Conservation (phyloP, 2,113 vertebrate genomes). For the Acrocephalus kingi region DNA sequence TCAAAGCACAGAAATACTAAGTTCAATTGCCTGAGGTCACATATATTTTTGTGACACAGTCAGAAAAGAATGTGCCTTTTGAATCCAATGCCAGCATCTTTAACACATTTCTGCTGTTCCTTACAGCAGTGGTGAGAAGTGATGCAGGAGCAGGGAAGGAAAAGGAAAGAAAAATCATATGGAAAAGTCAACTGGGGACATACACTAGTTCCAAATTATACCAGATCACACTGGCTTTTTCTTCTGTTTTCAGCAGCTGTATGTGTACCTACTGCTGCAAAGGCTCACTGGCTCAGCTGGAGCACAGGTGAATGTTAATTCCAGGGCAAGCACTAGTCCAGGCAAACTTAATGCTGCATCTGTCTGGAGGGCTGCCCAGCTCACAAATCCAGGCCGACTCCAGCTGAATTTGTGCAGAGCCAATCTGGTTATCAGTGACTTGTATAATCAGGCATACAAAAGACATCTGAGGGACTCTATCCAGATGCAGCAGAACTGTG, state of each 20-base stretch:
- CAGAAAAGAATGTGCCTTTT: slow-evolving; percentile 54
- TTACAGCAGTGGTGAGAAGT: slow-evolving; percentile 8
- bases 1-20: slow-evolving; percentile 13
- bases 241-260: not conserved
- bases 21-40: slow-evolving; percentile 29
- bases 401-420: not conserved
- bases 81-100: slow-evolving; percentile 16
- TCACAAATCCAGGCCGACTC: not conserved
- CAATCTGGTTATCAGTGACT: not conserved
- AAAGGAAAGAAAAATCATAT: not conserved
- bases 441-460: not conserved
- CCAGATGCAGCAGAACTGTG: not conserved
- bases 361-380: slow-evolving; percentile 4
- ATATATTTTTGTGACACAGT: slow-evolving; percentile 26
- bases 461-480: not conserved
- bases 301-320: slow-evolving; percentile 31
- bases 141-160: not conserved
- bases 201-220: not conserved
- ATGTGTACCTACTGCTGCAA: not conserved
- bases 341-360: not conserved
- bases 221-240: not conserved
- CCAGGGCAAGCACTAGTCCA: not conserved
- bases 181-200: not conserved
- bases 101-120: slow-evolving; percentile 12
- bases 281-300: not conserved